phyloP scores from a whole-genome alignment of 2,888 invertebrate species.

The Netelia inedita region DNA sequence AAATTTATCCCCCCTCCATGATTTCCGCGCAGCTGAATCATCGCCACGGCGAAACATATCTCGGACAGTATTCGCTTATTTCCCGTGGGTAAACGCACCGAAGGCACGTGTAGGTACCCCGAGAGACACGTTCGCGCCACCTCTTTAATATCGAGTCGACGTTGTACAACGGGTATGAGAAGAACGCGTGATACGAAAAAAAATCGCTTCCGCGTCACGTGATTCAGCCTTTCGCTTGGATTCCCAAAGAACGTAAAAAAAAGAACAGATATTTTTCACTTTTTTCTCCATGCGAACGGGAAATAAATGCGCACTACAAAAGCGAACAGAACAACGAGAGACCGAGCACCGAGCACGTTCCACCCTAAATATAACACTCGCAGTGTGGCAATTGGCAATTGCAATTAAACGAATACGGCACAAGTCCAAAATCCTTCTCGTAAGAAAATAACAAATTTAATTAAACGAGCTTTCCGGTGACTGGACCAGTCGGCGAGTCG shows the following conservation, averaged over 20 bases:
- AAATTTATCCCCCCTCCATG: background rate
- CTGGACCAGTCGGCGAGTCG: too few relatives aligned
- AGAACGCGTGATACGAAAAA: background rate
- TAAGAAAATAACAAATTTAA: background rate
- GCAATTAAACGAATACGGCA: background rate
- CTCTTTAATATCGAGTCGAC: background rate
- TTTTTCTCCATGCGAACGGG: too few relatives aligned
- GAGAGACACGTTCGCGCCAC: background rate
- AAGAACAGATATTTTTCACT: too few relatives aligned
- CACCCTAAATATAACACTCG: too few relatives aligned
- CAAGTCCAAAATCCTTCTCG: background rate
- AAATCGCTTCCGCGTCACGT: background rate
- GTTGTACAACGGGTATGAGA: background rate
- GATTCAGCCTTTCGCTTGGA: too few relatives aligned
- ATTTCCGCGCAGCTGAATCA: background rate
- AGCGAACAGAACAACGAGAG: too few relatives aligned
- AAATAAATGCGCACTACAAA: too few relatives aligned
- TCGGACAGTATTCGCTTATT: background rate
- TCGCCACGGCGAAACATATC: background rate
- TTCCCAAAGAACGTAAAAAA: too few relatives aligned
- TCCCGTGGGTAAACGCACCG: background rate
- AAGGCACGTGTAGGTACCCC: background rate
- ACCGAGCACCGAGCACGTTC: too few relatives aligned
- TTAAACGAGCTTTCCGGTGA: background rate
- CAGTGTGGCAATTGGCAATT: too few relatives aligned